Percentiles rank a stretch among this genome's conserved stretches.
Conservation (phyloP, 2,888 invertebrate species). For the Horisme vitalbata region DNA sequence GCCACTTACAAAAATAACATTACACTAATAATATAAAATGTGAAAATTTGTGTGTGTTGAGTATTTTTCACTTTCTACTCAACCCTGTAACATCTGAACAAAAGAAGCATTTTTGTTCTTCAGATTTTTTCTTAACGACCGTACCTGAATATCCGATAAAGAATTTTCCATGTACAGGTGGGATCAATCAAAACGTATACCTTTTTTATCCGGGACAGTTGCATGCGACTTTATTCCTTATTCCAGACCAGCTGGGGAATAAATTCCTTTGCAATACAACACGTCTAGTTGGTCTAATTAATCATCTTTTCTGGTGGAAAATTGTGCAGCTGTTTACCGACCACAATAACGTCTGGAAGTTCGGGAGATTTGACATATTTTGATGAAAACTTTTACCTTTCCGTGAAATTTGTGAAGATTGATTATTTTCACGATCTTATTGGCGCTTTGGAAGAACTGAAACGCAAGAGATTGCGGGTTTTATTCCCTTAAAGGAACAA, state of each 20-base stretch:
- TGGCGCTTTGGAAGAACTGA: no score
- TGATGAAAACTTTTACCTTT: slow-evolving; percentile 40
- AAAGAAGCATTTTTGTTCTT: slow-evolving; percentile 13
- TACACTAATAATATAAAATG: no score
- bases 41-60: no score
- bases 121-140: slow-evolving; percentile 28
- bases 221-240: slow-evolving; percentile 8
- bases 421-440: no score
- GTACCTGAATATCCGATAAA: slow-evolving; percentile 10
- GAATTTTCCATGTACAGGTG: slow-evolving; percentile 16
- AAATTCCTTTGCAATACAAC: slow-evolving; percentile 1
- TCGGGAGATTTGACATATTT: slow-evolving; percentile 48
- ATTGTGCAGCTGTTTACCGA: slow-evolving; percentile 58
- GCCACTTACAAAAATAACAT: no score
- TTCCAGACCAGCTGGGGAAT: not conserved
- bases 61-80: no score
- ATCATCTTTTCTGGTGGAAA: slow-evolving; percentile 69
- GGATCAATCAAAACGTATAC: slow-evolving; percentile 25
- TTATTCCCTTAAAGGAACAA: no score
- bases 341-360: slow-evolving; percentile 66
- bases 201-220: slow-evolving; percentile 11
- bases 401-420: not conserved
- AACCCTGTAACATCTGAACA: no score
- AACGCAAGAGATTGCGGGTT: no score
- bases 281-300: slow-evolving; percentile 61